Evolutionary conservation across 2,113 vertebrate species (phyloP), one percentile per base, ranked within the genome.

Genomic region (Sinocyclocheilus anophthalmus): DNA sequence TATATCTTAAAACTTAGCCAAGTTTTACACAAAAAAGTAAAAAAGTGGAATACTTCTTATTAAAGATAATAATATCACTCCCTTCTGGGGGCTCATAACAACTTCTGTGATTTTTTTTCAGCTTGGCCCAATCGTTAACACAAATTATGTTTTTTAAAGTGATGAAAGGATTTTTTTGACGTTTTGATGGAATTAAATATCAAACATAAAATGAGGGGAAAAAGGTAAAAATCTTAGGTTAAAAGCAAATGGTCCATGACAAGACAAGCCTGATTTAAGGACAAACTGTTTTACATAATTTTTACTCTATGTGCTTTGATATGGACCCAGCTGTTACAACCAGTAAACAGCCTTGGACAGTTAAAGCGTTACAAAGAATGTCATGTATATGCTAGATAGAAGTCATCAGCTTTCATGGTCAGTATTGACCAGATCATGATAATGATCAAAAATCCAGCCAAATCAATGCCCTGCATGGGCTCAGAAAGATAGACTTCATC

Each of bases 351-450:
- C n/a, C 4, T 26, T 26, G 12, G 48, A 50, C 13, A 50, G 48
- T 14, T 50, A 42, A 42, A 42, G 42, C 7, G 0, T 9, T 42
- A 42, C 2, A 45, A 11, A 45, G 9, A 10, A 11, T 37, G 37
- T 37, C 5, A 53, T 5, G 13, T 57, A 20, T 57, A 20, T 57
- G 53, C 6, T 2, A 20, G 20, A 6, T 70, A 72, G 3, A 85
- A 81, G 69, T 48, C 55, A 81, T 85, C 87, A 18, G n/a, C 37
- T 24, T 67, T 33, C 37, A 37, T 63, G 12, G 63, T 48, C 75
- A n/a, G 10, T 81, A 81, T 76, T 81, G 78, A 76, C 45, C 57
- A 76, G 53, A 72, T 78, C 26, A 59, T 69, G 77, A 81, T 67
- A 75, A 65, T 45, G 83, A 88, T 85, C 2, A 3, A n/a, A 81